phyloP scores from a whole-genome alignment of 2,888 invertebrate genomes.

The Agonum fuliginosum region DNA sequence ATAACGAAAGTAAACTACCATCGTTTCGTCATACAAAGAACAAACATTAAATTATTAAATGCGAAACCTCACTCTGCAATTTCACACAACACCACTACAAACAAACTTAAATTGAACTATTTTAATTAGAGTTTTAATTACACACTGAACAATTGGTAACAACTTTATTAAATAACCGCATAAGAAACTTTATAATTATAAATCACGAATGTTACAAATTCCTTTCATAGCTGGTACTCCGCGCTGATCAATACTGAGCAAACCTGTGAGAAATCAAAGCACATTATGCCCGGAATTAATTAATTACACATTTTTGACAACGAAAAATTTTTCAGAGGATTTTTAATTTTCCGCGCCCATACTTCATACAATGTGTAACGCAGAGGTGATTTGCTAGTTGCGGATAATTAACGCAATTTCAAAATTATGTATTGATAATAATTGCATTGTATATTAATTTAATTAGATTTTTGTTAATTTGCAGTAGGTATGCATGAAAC shows the following conservation, averaged over 20 bases:
- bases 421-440: not conserved
- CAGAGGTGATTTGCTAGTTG: not conserved
- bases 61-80: slow-evolving; percentile 1
- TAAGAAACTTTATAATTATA: slow-evolving; percentile 40
- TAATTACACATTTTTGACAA: slow-evolving; percentile 13
- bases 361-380: not conserved
- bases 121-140: slow-evolving; percentile 36
- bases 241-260: not conserved
- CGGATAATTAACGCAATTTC: not conserved
- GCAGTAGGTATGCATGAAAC: not conserved
- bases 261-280: slow-evolving; percentile 10
- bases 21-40: not conserved
- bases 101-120: slow-evolving; percentile 43
- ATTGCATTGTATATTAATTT: slow-evolving; percentile 19
- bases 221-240: not conserved
- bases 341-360: not conserved
- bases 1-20: not conserved
- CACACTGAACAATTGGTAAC: slow-evolving; percentile 27
- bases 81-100: slow-evolving; percentile 21
- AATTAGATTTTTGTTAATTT: slow-evolving; percentile 10
- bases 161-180: slow-evolving; percentile 34
- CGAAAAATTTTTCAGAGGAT: not conserved
- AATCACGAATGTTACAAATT: slow-evolving; percentile 32
- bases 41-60: slow-evolving; percentile 34
- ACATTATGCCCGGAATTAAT: not conserved